Evolutionary conservation across 1,140 invertebrate species (phyloP).

Genomic region (Nomia melanderi): DNA sequence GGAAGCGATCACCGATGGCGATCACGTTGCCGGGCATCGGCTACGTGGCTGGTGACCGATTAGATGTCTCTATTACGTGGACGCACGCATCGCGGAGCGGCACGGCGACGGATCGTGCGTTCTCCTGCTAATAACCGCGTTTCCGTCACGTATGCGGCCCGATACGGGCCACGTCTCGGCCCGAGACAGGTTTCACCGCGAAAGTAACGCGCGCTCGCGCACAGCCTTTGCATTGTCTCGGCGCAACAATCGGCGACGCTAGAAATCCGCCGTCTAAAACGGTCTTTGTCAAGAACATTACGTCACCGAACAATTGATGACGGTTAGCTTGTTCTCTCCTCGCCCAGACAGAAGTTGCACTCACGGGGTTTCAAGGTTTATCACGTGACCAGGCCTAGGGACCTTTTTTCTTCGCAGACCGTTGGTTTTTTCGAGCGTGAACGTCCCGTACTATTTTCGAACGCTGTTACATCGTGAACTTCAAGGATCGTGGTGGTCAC

Average conservation of each 20-base stretch:
- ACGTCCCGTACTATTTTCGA: no score
- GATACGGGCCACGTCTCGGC: constrained; percentile 5
- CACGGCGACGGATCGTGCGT: not conserved
- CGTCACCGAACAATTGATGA: not conserved
- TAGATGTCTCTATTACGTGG: constrained; percentile 57
- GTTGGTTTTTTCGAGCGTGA: not conserved
- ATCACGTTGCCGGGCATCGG: constrained; percentile 55
- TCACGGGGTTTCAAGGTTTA: not conserved
- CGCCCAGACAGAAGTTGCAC: not conserved
- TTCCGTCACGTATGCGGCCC: constrained; percentile 23
- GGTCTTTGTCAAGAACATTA: not conserved
- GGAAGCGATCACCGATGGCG: constrained; percentile 59
- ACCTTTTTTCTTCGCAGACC: not conserved
- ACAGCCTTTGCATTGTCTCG: constrained; percentile 16
- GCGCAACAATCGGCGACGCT: not conserved
- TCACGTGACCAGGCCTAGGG: not conserved
- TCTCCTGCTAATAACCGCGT: constrained; percentile 8
- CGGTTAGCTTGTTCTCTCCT: not conserved
- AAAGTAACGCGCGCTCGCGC: no score
- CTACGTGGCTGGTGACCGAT: constrained; percentile 59
- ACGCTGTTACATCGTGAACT: no score
- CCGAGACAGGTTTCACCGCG: constrained; percentile 17
- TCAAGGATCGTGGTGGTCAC: no score
- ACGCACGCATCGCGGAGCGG: constrained; percentile 24
- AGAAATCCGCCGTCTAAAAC: not conserved